Evolutionary conservation across 2,113 vertebrate species (phyloP).

Genomic region (Rhombomys opimus): DNA sequence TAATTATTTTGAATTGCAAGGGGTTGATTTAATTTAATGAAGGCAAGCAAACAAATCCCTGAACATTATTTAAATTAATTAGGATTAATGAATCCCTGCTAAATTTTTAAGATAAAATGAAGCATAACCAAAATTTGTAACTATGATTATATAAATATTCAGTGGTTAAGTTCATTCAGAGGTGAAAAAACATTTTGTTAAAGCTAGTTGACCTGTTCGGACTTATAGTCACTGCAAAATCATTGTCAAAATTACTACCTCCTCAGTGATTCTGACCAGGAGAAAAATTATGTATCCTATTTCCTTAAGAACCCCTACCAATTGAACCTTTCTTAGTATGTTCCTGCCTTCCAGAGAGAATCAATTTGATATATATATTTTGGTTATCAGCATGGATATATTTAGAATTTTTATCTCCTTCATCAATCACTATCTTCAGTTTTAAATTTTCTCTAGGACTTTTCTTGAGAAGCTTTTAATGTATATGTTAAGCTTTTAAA

Average conservation of each 20-base stretch:
- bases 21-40: constrained; percentile 10
- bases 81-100: background rate
- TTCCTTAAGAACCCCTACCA: constrained; percentile 49
- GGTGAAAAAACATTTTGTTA: background rate
- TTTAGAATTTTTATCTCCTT: constrained; percentile 67
- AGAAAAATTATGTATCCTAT: constrained; percentile 62
- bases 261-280: background rate
- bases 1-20: constrained; percentile 42
- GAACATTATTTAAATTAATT: constrained; percentile 54
- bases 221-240: background rate
- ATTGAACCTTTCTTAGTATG: constrained; percentile 62
- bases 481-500: constrained; percentile 74
- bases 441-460: constrained; percentile 64
- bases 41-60: background rate
- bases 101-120: constrained; percentile 18
- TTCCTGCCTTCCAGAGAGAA: constrained; percentile 66
- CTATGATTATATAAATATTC: background rate
- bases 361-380: constrained; percentile 70
- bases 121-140: background rate
- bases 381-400: constrained; percentile 65
- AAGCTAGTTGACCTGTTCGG: constrained; percentile 51
- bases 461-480: constrained; percentile 61
- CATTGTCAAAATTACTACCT: constrained; percentile 37
- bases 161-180: background rate
- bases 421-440: constrained; percentile 69